phyloP scores from a whole-genome alignment of 1,140 invertebrate species.

The Orchesella cincta region DNA sequence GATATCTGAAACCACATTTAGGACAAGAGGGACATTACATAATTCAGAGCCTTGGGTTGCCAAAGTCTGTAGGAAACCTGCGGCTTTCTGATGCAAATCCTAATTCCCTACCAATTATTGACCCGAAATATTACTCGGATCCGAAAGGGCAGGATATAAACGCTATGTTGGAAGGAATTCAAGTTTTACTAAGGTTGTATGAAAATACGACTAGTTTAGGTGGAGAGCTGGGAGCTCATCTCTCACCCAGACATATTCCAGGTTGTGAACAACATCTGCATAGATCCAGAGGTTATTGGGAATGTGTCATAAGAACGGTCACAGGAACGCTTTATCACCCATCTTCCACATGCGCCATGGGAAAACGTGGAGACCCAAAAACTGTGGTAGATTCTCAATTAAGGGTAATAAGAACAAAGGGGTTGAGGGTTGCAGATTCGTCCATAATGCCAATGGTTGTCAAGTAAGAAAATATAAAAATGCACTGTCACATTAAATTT shows the following conservation, averaged over 20 bases:
- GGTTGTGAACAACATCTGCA: slow-evolving; percentile 13
- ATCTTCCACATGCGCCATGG: slow-evolving; percentile 68
- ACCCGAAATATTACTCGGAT: slow-evolving; percentile 75
- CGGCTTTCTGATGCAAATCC: slow-evolving; percentile 69
- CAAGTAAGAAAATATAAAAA: no score
- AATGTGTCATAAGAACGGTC: slow-evolving; percentile 50
- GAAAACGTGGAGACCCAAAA: slow-evolving; percentile 54
- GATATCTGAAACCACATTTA: slow-evolving; percentile 55
- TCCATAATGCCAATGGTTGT: slow-evolving; percentile 73
- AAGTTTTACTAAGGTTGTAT: background rate
- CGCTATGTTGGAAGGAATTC: slow-evolving; percentile 30
- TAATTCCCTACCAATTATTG: slow-evolving; percentile 72
- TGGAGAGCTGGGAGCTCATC: slow-evolving; percentile 20
- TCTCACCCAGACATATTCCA: slow-evolving; percentile 29
- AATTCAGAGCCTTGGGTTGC: slow-evolving; percentile 70
- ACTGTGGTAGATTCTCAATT: slow-evolving; percentile 60
- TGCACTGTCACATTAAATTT: no score
- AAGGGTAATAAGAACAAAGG: slow-evolving; percentile 68
- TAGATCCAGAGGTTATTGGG: slow-evolving; percentile 55
- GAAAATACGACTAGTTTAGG: slow-evolving; percentile 25
- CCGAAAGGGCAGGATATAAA: slow-evolving; percentile 47
- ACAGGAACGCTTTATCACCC: slow-evolving; percentile 58
- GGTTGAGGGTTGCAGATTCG: slow-evolving; percentile 76
- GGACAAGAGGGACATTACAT: slow-evolving; percentile 64
- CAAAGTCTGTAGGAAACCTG: slow-evolving; percentile 72